Conservation (phyloP, 2,113 vertebrate species). For the Okapia johnstoni region DNA sequence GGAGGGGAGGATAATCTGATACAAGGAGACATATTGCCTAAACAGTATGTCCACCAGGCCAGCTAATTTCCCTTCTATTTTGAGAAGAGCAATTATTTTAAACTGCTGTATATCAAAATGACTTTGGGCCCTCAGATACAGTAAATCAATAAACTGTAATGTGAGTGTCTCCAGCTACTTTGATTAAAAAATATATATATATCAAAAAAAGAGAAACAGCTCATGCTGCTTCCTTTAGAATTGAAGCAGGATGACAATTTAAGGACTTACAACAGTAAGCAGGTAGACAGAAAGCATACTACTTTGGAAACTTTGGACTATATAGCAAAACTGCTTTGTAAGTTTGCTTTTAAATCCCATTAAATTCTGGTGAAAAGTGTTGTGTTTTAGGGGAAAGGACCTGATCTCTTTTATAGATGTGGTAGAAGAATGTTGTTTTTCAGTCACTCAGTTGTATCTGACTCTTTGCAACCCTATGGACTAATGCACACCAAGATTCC, state of each 20-base stretch:
- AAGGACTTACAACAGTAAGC: not conserved
- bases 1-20: not conserved
- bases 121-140: conserved; percentile 63
- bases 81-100: conserved; percentile 75
- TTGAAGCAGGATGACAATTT: not conserved
- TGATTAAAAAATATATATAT: conserved; percentile 32
- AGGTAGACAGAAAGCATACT: too few species aligned
- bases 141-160: conserved; percentile 45
- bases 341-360: not conserved
- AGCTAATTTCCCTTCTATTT: conserved; percentile 71
- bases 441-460: not conserved
- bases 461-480: not conserved
- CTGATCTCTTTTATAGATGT: not conserved
- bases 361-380: not conserved
- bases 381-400: not conserved
- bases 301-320: not conserved
- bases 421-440: not conserved
- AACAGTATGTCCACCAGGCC: conserved; percentile 52
- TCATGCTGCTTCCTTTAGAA: not conserved
- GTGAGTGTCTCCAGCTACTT: conserved; percentile 60
- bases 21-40: conserved; percentile 55
- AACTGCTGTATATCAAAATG: conserved; percentile 72
- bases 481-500: not conserved
- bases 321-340: not conserved
- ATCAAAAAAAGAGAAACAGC: not conserved